Conservation (phyloP, 2,797 vertebrate species). For the Lophotriccus pileatus region DNA sequence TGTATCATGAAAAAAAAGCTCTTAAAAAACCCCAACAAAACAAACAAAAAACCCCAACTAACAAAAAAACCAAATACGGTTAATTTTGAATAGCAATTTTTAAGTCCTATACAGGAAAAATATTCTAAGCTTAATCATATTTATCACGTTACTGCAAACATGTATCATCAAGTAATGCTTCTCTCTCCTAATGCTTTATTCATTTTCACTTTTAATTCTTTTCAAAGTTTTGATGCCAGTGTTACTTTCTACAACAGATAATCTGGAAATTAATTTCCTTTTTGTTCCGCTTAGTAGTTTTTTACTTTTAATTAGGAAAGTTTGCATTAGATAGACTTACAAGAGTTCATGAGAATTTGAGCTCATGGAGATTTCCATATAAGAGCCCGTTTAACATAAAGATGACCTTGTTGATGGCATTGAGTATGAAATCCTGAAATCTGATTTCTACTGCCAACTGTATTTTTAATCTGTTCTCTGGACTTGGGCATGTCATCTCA, state of each 20-base stretch:
- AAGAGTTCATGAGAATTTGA: neutral
- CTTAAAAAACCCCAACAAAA: neutral
- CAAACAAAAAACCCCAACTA: no score
- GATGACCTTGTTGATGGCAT: neutral
- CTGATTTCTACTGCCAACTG: neutral
- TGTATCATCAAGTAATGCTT: conserved; percentile 18
- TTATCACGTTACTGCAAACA: neutral
- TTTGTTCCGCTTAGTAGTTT: conserved; percentile 34
- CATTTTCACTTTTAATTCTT: neutral
- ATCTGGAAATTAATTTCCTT: neutral
- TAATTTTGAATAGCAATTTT: conserved; percentile 14
- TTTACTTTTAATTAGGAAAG: conserved; percentile 33
- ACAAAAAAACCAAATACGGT: neutral
- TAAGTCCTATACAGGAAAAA: neutral
- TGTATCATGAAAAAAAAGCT: conserved; percentile 11
- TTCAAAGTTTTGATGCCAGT: neutral
- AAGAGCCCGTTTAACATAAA: neutral
- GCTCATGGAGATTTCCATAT: neutral
- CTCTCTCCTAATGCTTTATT: neutral
- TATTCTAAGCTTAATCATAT: neutral
- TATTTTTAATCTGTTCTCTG: neutral
- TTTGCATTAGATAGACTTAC: neutral
- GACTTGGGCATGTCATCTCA: neutral
- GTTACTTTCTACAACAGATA: neutral
- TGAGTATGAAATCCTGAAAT: neutral